A percentile compares a stretch with the other conserved stretches of the same genome.
These are phyloP conservation scores for Spodoptera litura DNA, from an alignment of 1,140 invertebrate genomes.

Conservation along the genomic window DNA sequence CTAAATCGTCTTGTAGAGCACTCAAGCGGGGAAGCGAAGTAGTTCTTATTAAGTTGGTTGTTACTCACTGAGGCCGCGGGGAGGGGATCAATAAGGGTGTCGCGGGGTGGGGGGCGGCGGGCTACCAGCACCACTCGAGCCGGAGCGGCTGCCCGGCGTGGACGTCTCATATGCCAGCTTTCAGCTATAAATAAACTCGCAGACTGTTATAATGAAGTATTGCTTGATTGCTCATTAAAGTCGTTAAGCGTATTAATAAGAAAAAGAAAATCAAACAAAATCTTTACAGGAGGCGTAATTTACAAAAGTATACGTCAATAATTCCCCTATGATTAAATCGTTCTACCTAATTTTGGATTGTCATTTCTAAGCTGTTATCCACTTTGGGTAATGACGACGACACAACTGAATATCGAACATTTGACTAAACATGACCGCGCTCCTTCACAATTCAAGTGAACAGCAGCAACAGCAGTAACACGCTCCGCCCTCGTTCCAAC, in stretches of 20 bases:
- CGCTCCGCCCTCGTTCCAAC: not conserved
- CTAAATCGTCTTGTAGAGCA: constrained; percentile 25
- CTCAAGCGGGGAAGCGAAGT: constrained; percentile 38
- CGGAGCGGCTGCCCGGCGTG: constrained; percentile 30
- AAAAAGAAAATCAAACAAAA: too few species aligned
- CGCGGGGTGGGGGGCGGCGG: constrained; percentile 26
- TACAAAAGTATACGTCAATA: too few species aligned
- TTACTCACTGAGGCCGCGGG: constrained; percentile 47
- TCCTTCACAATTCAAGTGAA: too few species aligned
- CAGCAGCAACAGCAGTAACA: too few species aligned
- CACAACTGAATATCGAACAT: too few species aligned
- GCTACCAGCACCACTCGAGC: constrained; percentile 48
- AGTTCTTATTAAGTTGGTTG: constrained; percentile 55
- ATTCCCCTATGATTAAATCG: too few species aligned
- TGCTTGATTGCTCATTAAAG: not conserved
- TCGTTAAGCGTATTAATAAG: too few species aligned
- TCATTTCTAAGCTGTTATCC: too few species aligned
- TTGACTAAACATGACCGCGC: too few species aligned
- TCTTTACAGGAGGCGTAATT: too few species aligned
- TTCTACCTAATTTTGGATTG: too few species aligned
- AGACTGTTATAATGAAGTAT: not conserved
- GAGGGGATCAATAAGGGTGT: constrained; percentile 64
- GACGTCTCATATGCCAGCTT: not conserved
- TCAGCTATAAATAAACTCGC: not conserved
- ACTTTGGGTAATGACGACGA: too few species aligned